These are phyloP conservation scores for Drosophila heteroneura DNA, from an alignment of 2,888 invertebrate genomes.

Conservation along the genomic window DNA sequence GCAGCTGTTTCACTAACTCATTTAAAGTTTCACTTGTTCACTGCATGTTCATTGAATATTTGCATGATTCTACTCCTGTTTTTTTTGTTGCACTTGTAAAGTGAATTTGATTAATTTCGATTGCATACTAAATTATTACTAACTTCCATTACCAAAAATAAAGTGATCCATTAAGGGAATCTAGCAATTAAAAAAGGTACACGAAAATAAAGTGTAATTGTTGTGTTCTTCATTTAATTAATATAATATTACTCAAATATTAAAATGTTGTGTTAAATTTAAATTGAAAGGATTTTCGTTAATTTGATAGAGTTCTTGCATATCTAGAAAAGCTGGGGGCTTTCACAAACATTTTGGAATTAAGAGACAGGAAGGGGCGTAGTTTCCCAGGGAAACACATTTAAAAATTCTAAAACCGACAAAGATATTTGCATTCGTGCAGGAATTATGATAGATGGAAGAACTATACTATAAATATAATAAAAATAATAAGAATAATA, in stretches of 20 bases:
- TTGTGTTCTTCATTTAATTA: neutral
- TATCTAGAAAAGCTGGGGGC: neutral
- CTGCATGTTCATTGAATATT: neutral
- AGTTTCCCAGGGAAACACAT: neutral
- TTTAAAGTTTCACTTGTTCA: constrained; percentile 3
- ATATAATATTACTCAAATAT: neutral
- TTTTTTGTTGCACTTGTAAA: neutral
- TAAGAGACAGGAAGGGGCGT: neutral
- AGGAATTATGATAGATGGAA: no score
- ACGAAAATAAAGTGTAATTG: neutral
- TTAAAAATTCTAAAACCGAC: neutral
- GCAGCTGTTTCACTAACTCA: constrained; percentile 41
- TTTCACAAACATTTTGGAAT: neutral
- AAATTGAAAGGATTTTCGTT: neutral
- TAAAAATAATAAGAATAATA: neutral
- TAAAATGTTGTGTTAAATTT: neutral
- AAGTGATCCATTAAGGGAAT: neutral
- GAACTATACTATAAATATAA: no score
- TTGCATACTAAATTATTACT: neutral
- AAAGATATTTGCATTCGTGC: no score
- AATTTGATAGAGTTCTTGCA: neutral
- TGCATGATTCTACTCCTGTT: neutral
- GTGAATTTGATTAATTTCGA: neutral
- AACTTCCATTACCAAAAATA: neutral
- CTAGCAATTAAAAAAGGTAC: neutral